Evolutionary conservation across 1,140 invertebrate species (phyloP).

Genomic region (Venustaconcha ellipsiformis): DNA sequence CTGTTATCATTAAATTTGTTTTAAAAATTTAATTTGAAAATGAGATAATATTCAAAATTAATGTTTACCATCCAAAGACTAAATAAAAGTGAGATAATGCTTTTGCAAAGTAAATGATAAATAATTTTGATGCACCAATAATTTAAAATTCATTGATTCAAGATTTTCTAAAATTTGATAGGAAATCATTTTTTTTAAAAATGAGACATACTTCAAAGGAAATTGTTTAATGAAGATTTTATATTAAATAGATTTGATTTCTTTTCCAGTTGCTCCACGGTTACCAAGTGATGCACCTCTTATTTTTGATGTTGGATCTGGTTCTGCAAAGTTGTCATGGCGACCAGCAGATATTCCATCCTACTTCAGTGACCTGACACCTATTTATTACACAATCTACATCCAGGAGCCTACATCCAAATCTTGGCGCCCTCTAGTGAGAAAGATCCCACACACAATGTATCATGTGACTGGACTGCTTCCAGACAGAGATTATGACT

Average conservation of each 20-base stretch:
- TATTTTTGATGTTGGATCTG: constrained; percentile 52
- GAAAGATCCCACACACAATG: constrained; percentile 51
- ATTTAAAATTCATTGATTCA: too few relatives aligned
- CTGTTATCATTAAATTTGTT: too few relatives aligned
- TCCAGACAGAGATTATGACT: constrained; percentile 91
- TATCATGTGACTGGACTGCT: constrained; percentile 95
- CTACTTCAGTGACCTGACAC: constrained; percentile 36
- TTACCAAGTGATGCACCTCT: constrained; percentile 55
- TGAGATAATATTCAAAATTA: too few relatives aligned
- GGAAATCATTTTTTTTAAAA: too few relatives aligned
- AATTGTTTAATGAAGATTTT: neutral
- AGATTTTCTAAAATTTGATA: too few relatives aligned
- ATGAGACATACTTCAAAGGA: too few relatives aligned
- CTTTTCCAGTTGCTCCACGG: constrained; percentile 47
- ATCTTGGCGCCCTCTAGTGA: constrained; percentile 53
- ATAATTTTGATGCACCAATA: too few relatives aligned
- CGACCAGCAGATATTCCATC: constrained; percentile 55
- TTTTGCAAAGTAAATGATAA: too few relatives aligned
- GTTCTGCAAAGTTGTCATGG: constrained; percentile 58
- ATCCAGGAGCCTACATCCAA: constrained; percentile 47
- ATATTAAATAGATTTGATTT: neutral
- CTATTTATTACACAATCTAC: constrained; percentile 55
- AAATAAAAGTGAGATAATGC: too few relatives aligned
- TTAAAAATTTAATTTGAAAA: too few relatives aligned
- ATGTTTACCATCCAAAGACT: too few relatives aligned